Evolutionary conservation across 1,140 invertebrate species (phyloP).

Genomic region (Drosophila nigromelanica): DNA sequence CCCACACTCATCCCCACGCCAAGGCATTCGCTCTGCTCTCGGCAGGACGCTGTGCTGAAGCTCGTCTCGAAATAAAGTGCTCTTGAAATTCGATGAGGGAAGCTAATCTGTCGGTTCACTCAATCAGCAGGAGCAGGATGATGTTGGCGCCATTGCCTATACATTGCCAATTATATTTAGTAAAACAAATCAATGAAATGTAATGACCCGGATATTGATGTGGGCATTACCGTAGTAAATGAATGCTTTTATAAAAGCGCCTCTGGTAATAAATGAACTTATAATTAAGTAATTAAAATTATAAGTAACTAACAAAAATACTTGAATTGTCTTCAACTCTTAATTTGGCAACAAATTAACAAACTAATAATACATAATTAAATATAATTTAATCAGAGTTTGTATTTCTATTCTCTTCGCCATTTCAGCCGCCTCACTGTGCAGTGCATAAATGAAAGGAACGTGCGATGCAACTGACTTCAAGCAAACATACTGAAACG

Average conservation of each 20-base stretch:
- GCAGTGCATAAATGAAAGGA: conserved; percentile 77
- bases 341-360: no score
- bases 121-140: conserved; percentile 29
- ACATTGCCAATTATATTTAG: conserved; percentile 61
- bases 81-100: conserved; percentile 69
- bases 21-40: conserved; percentile 20
- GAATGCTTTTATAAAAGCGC: neutral
- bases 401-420: conserved; percentile 2
- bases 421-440: conserved; percentile 70
- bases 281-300: no score
- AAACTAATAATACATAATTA: no score
- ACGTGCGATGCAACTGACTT: conserved; percentile 83
- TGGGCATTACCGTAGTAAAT: neutral
- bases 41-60: conserved; percentile 39
- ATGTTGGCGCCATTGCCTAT: conserved; percentile 39
- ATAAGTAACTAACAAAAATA: no score
- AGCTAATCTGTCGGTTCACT: conserved; percentile 60
- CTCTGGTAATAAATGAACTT: neutral
- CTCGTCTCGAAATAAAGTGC: conserved; percentile 53
- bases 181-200: conserved; percentile 71
- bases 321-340: no score
- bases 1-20: neutral
- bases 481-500: conserved; percentile 80
- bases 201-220: conserved; percentile 49
- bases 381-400: conserved; percentile 17